Conservation (phyloP, 2,797 vertebrate species). For the Sternarchorhynchus goeldii region DNA sequence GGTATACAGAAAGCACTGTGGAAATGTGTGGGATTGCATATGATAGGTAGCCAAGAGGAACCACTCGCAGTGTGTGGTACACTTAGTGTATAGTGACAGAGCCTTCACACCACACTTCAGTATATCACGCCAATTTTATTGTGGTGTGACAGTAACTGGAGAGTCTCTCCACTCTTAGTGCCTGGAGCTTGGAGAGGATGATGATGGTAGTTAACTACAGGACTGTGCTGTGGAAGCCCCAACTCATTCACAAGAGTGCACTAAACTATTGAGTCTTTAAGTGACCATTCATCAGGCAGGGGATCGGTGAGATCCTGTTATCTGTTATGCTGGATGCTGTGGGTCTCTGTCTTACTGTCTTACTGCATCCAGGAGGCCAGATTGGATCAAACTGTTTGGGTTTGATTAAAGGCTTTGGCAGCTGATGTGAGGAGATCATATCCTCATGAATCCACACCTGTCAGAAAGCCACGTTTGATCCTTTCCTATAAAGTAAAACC, state of each 20-base stretch:
- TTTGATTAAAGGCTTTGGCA: conserved; percentile 21
- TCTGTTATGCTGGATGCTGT: background rate
- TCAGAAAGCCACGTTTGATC: conserved; percentile 23
- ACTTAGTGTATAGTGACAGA: conserved; percentile 30
- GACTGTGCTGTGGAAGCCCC: background rate
- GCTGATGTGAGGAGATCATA: conserved; percentile 19
- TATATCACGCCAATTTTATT: conserved; percentile 38
- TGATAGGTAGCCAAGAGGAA: background rate
- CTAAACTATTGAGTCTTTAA: background rate
- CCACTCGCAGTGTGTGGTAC: conserved; percentile 19
- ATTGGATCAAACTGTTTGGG: conserved; percentile 20
- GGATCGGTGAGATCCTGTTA: background rate
- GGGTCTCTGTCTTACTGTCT: background rate
- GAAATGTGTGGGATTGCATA: background rate
- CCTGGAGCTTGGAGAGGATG: conserved; percentile 6
- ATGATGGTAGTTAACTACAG: conserved; percentile 10
- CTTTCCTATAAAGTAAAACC: conserved; percentile 39
- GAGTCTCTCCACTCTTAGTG: conserved; percentile 8
- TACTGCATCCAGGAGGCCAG: conserved; percentile 5
- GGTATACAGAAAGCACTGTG: background rate
- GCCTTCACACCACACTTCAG: conserved; percentile 35
- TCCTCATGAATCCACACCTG: conserved; percentile 29
- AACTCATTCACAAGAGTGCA: background rate
- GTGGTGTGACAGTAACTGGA: conserved; percentile 30
- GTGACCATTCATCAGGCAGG: conserved; percentile 5